A percentile compares a stretch with the other conserved stretches of the same genome.
Conservation (phyloP, 2,797 vertebrate genomes). For the Schizopygopsis pylzovi region DNA sequence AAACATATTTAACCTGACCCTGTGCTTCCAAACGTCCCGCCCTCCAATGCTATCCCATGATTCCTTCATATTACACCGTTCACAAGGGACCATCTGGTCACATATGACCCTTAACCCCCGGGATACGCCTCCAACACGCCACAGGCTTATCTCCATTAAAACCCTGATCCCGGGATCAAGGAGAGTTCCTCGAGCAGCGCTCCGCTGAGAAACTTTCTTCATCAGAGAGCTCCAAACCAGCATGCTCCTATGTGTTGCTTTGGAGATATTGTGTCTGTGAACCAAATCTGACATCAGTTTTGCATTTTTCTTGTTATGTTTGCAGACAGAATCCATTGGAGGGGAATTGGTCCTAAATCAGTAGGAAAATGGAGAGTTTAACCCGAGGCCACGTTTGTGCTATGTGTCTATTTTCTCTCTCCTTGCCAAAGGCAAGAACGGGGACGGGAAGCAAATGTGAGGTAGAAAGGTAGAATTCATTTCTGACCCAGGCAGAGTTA, state of each 20-base stretch:
- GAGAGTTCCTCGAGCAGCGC: slow-evolving; percentile 4
- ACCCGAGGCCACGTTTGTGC: slow-evolving; percentile 19
- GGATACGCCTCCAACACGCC: slow-evolving; percentile 21
- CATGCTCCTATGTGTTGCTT: background rate
- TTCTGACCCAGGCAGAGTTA: slow-evolving; percentile 7
- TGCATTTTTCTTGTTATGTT: slow-evolving; percentile 26
- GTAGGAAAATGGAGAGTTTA: slow-evolving; percentile 30
- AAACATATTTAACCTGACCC: background rate
- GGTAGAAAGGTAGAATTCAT: background rate
- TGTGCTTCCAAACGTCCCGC: background rate
- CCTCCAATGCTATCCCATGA: slow-evolving; percentile 27
- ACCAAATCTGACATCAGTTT: background rate
- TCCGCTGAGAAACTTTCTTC: slow-evolving; percentile 22
- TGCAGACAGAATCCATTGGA: background rate
- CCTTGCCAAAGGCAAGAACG: slow-evolving; percentile 27
- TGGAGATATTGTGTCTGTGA: slow-evolving; percentile 19
- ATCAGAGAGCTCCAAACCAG: slow-evolving; percentile 25
- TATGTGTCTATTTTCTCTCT: slow-evolving; percentile 30
- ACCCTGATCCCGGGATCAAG: slow-evolving; percentile 55
- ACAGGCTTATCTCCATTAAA: slow-evolving; percentile 52
- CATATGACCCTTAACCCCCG: slow-evolving; percentile 26
- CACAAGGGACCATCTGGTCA: slow-evolving; percentile 41
- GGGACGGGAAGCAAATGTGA: background rate
- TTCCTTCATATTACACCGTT: slow-evolving; percentile 22
- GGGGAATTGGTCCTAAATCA: slow-evolving; percentile 18